Evolutionary conservation across 2,113 vertebrate genomes (phyloP).

Genomic region (Epinephelus lanceolatus): DNA sequence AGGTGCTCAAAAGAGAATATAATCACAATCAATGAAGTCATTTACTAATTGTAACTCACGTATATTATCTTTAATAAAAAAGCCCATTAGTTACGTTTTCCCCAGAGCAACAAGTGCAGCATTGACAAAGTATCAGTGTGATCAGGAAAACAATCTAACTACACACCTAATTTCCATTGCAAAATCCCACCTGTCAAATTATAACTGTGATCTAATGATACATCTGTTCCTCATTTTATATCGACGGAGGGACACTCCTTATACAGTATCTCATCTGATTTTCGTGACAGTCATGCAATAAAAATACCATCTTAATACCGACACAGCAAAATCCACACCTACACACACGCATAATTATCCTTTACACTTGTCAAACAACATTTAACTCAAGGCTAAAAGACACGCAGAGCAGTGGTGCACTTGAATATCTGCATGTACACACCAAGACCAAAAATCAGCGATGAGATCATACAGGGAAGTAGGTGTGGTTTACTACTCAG

Average conservation of each 20-base stretch:
- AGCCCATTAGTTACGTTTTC: too few relatives aligned
- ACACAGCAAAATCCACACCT: neutral
- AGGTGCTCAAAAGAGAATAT: neutral
- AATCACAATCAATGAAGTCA: neutral
- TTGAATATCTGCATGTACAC: neutral
- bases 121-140: neutral
- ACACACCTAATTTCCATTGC: conserved; percentile 1
- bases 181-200: neutral
- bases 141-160: neutral
- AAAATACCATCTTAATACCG: neutral
- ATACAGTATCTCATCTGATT: neutral
- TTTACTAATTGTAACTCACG: neutral
- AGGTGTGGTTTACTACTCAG: conserved; percentile 26
- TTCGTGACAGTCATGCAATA: neutral
- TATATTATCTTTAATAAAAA: neutral
- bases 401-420: too few relatives aligned
- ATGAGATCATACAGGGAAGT: conserved; percentile 23
- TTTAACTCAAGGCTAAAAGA: conserved; percentile 1
- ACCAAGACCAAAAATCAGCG: neutral
- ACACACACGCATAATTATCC: too few relatives aligned
- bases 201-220: neutral
- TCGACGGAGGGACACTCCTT: conserved; percentile 12
- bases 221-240: neutral
- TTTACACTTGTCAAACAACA: neutral
- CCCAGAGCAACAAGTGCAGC: neutral